phyloP scores from a whole-genome alignment of 2,888 invertebrate genomes.

The Eupithecia insigniata region DNA sequence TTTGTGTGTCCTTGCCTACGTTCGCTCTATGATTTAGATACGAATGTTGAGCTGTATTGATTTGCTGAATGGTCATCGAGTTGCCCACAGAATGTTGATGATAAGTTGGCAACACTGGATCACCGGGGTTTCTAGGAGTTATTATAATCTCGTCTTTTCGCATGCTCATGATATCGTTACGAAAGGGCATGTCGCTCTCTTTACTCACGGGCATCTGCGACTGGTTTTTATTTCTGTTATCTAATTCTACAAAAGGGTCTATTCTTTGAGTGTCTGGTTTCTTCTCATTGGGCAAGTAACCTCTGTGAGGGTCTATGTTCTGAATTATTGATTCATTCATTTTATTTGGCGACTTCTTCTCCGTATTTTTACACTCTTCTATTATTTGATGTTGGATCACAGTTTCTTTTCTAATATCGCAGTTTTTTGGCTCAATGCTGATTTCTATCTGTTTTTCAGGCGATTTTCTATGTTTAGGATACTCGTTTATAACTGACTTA shows the following conservation, averaged over 20 bases:
- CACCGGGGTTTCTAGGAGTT: constrained; percentile 67
- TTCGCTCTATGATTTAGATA: constrained; percentile 70
- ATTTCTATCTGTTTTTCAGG: constrained; percentile 60
- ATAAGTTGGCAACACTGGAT: constrained; percentile 67
- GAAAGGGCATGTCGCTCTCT: constrained; percentile 70
- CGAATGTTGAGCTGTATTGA: constrained; percentile 70
- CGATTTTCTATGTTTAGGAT: constrained; percentile 66
- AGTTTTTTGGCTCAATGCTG: constrained; percentile 64
- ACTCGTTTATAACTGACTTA: constrained; percentile 66
- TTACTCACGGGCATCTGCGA: constrained; percentile 62
- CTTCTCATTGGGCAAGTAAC: constrained; percentile 59
- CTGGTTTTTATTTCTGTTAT: constrained; percentile 66
- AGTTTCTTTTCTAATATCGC: constrained; percentile 75
- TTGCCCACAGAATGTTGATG: constrained; percentile 66
- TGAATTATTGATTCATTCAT: constrained; percentile 70
- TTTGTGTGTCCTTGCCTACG: constrained; percentile 72
- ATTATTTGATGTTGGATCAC: constrained; percentile 76
- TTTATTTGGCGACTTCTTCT: constrained; percentile 76
- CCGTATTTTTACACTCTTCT: constrained; percentile 65
- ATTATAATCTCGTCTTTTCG: constrained; percentile 77
- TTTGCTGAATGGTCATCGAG: constrained; percentile 77
- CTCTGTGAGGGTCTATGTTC: constrained; percentile 69
- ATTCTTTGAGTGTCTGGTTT: constrained; percentile 69
- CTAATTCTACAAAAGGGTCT: constrained; percentile 68
- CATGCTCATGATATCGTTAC: constrained; percentile 62